Evolutionary conservation across 37 sponge, comb jelly and placozoan genomes (phyloP).

Genomic region (Diacarnus erythraeanus): DNA sequence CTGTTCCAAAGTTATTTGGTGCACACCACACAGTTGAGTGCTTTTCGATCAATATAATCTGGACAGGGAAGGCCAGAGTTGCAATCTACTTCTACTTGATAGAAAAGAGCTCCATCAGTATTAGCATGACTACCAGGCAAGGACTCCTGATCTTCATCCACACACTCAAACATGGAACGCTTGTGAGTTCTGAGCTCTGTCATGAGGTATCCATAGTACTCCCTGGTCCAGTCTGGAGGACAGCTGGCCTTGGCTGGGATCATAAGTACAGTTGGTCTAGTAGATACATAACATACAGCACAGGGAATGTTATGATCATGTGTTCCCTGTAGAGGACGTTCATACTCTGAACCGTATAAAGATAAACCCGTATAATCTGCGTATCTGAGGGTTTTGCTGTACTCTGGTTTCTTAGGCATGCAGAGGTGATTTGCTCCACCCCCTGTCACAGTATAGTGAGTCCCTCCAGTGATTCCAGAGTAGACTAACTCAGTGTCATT

Average conservation of each 20-base stretch:
- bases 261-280: constrained; percentile 14
- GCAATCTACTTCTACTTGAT: constrained; percentile 47
- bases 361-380: not conserved
- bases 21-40: constrained; percentile 67
- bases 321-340: constrained; percentile 5
- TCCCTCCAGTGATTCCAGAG: not conserved
- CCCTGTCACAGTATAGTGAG: not conserved
- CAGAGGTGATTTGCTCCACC: constrained; percentile 17
- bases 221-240: constrained; percentile 37
- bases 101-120: constrained; percentile 50
- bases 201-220: constrained; percentile 55
- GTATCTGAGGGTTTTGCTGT: not conserved
- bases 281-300: constrained; percentile 45
- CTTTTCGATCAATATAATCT: constrained; percentile 38
- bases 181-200: constrained; percentile 4
- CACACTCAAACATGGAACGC: constrained; percentile 35
- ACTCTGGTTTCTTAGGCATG: constrained; percentile 14
- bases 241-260: constrained; percentile 46
- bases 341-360: constrained; percentile 52
- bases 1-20: constrained; percentile 32
- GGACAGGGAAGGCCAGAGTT: constrained; percentile 41
- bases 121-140: constrained; percentile 25
- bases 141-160: constrained; percentile 15
- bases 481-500: constrained; percentile 24
- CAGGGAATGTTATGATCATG: constrained; percentile 44